Evolutionary conservation across 2,797 vertebrate genomes (phyloP).

Genomic region (Ctenopoma multispine): DNA sequence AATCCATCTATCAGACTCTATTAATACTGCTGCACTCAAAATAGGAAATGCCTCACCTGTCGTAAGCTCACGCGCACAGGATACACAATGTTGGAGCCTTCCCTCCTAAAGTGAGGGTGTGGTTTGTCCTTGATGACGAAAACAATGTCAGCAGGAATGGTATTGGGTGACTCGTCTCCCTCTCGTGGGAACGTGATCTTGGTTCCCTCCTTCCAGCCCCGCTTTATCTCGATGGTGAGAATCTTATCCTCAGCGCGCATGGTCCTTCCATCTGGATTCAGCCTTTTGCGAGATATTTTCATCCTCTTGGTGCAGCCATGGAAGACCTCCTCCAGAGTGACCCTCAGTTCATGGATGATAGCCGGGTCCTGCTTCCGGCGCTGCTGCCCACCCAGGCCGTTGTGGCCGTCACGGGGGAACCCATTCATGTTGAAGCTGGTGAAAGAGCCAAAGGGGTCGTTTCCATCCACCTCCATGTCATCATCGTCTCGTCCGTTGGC

Average conservation of each 20-base stretch:
- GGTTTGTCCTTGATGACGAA: constrained; percentile 99
- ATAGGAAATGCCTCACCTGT: constrained; percentile 87
- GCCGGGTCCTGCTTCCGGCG: constrained; percentile 96
- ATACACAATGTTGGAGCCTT: constrained; percentile 97
- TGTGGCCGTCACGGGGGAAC: constrained; percentile 93
- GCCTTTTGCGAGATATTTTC: constrained; percentile 96
- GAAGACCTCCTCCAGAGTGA: constrained; percentile 97
- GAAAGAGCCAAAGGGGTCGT: constrained; percentile 94
- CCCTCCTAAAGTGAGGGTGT: constrained; percentile 94
- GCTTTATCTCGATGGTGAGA: constrained; percentile 97
- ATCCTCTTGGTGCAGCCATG: constrained; percentile 96
- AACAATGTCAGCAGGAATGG: constrained; percentile 97
- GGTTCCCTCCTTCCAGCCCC: constrained; percentile 98
- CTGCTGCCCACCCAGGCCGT: constrained; percentile 86
- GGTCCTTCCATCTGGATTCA: constrained; percentile 95
- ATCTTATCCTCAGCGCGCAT: constrained; percentile 97
- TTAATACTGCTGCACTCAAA: constrained; percentile 45
- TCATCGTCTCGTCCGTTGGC: constrained; percentile 92
- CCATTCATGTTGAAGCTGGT: constrained; percentile 94
- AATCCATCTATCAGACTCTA: constrained; percentile 54
- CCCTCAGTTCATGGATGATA: constrained; percentile 94
- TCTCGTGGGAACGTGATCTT: constrained; percentile 99
- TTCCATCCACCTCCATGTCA: constrained; percentile 96
- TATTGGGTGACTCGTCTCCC: constrained; percentile 93
- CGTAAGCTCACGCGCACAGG: constrained; percentile 93